phyloP scores from a whole-genome alignment of 1,140 invertebrate species.

The Drosophila nigromelanica region DNA sequence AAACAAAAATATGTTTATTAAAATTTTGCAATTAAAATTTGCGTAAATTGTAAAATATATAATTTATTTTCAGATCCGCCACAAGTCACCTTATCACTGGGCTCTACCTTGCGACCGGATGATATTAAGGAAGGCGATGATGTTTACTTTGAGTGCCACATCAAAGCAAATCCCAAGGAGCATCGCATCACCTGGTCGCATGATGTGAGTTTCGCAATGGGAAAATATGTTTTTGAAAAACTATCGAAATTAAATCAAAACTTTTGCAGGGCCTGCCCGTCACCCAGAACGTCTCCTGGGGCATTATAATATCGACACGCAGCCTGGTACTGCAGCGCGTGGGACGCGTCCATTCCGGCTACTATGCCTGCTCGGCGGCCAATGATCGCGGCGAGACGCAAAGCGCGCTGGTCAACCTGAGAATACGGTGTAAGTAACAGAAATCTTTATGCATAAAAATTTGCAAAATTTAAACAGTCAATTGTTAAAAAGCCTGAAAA shows the following conservation, averaged over 20 bases:
- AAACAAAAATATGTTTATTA: constrained; percentile 60
- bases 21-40: constrained; percentile 58
- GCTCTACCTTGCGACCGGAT: constrained; percentile 92
- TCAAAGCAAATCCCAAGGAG: constrained; percentile 92
- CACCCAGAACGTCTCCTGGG: constrained; percentile 92
- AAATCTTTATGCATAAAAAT: constrained; percentile 56
- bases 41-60: constrained; percentile 46
- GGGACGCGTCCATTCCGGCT: constrained; percentile 90
- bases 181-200: constrained; percentile 94
- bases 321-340: constrained; percentile 94
- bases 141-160: constrained; percentile 96
- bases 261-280: constrained; percentile 88
- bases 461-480: background rate
- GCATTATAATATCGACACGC: constrained; percentile 93
- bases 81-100: constrained; percentile 91
- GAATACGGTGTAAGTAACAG: constrained; percentile 92
- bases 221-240: background rate
- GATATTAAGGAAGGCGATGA: constrained; percentile 96
- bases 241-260: background rate
- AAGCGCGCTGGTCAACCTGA: constrained; percentile 89
- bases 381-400: constrained; percentile 93
- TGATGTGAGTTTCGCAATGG: constrained; percentile 88
- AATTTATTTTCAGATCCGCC: constrained; percentile 90
- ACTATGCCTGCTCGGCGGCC: constrained; percentile 92
- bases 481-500: constrained; percentile 39